Conservation (phyloP, 1,140 invertebrate species). For the Maconellicoccus hirsutus region DNA sequence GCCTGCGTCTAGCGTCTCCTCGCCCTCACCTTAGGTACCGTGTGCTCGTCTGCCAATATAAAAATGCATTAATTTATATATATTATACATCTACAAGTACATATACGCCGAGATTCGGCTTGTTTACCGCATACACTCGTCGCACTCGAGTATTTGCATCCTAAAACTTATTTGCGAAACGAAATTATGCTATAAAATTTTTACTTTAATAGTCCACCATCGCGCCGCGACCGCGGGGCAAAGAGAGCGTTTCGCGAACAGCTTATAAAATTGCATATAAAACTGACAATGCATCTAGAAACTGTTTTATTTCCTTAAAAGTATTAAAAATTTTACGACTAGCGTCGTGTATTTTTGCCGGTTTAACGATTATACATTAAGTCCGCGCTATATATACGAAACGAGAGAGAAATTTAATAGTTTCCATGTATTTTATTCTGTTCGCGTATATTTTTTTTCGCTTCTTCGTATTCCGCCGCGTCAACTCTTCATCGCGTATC, state of each 20-base stretch:
- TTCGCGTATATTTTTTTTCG: not conserved
- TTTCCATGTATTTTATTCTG: constrained; percentile 2
- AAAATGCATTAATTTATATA: too few relatives aligned
- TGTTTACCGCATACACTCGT: too few relatives aligned
- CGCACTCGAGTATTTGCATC: too few relatives aligned
- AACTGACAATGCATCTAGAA: constrained; percentile 8
- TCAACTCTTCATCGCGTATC: too few relatives aligned
- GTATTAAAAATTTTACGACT: constrained; percentile 5
- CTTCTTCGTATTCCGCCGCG: too few relatives aligned
- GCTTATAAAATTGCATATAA: constrained; percentile 9
- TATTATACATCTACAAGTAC: too few relatives aligned
- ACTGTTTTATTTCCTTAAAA: constrained; percentile 5
- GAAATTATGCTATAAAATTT: constrained; percentile 5
- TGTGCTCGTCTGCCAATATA: too few relatives aligned
- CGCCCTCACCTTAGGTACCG: too few relatives aligned
- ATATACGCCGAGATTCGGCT: too few relatives aligned
- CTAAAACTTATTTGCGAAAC: constrained; percentile 1
- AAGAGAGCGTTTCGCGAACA: not conserved
- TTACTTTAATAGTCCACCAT: not conserved
- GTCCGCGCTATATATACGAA: not conserved
- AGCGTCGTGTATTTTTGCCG: constrained; percentile 7
- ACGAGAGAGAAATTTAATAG: constrained; percentile 9
- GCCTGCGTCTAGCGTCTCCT: too few relatives aligned
- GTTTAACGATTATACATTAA: constrained; percentile 5
- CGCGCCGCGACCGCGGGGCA: not conserved